A percentile compares a stretch with the other conserved stretches of the same genome.
Evolutionary conservation across 2,888 invertebrate genomes (phyloP).

Genomic region (Dryomyza anilis): DNA sequence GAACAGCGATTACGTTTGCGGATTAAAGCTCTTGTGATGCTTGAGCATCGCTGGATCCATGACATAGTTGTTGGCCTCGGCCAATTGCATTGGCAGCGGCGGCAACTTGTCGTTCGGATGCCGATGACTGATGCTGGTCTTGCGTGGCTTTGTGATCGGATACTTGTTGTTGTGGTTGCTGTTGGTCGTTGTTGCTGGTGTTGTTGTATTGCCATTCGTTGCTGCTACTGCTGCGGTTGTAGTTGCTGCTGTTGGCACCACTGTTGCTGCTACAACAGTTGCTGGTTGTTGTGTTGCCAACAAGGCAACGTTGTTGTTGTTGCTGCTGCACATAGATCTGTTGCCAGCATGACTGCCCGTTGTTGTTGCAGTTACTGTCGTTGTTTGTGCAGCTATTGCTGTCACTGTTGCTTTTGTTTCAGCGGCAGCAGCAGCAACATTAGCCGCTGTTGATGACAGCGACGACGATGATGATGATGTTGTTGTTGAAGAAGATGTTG

Average conservation of each 20-base stretch:
- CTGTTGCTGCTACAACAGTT: constrained; percentile 30
- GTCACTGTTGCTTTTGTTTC: constrained; percentile 21
- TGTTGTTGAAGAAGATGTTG: constrained; percentile 63
- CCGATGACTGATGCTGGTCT: constrained; percentile 68
- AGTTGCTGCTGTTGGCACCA: background rate
- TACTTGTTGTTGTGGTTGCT: constrained; percentile 26
- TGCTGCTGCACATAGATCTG: no score
- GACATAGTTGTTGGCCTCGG: constrained; percentile 76
- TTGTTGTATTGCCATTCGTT: constrained; percentile 18
- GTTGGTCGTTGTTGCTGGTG: constrained; percentile 25
- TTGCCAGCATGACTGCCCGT: background rate
- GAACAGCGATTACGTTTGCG: constrained; percentile 45
- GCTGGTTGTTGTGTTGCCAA: constrained; percentile 20
- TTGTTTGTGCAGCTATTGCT: constrained; percentile 20
- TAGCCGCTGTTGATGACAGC: constrained; percentile 33
- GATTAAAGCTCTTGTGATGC: constrained; percentile 58
- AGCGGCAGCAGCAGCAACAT: constrained; percentile 41
- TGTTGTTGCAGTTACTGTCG: background rate
- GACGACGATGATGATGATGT: constrained; percentile 25
- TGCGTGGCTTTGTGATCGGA: constrained; percentile 63
- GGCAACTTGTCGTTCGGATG: constrained; percentile 81
- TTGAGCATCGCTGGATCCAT: constrained; percentile 59
- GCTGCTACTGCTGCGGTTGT: constrained; percentile 38
- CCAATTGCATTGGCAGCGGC: constrained; percentile 67
- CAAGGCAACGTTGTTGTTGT: background rate